A percentile compares a stretch with the other conserved stretches of the same genome.
phyloP scores from a whole-genome alignment of 2,113 vertebrate genomes.

The Panthera uncia region DNA sequence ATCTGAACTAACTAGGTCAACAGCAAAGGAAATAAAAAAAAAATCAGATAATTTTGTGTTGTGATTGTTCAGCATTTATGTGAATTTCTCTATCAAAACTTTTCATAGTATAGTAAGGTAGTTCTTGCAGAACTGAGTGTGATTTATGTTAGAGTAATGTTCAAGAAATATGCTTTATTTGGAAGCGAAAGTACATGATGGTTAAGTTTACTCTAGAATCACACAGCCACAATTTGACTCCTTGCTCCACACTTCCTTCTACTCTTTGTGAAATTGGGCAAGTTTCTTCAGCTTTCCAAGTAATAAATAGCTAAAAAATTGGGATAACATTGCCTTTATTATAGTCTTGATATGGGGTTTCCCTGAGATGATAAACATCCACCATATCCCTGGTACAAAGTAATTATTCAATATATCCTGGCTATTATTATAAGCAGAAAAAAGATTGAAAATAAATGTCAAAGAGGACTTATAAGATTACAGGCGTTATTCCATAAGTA shows the following conservation, averaged over 20 bases:
- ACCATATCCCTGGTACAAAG: neutral
- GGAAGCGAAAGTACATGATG: neutral
- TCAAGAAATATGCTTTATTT: neutral
- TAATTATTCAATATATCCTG: neutral
- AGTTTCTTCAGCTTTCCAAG: neutral
- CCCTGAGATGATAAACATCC: neutral
- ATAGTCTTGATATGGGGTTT: neutral
- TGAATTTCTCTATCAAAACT: neutral
- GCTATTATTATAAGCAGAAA: neutral
- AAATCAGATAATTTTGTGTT: neutral
- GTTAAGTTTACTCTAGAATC: neutral
- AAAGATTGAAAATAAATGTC: slow-evolving; percentile 9
- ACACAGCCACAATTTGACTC: neutral
- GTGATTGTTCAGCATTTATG: neutral
- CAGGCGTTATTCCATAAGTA: neutral
- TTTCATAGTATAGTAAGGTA: neutral
- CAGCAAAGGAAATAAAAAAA: neutral
- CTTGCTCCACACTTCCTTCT: neutral
- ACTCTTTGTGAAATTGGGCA: neutral
- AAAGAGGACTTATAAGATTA: neutral
- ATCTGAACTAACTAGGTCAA: neutral
- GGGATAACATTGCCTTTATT: neutral
- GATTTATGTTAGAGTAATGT: neutral
- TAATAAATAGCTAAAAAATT: slow-evolving; percentile 11
- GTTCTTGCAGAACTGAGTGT: neutral